phyloP scores from a whole-genome alignment of 1,140 invertebrate species.

The Neodiprion lecontei region DNA sequence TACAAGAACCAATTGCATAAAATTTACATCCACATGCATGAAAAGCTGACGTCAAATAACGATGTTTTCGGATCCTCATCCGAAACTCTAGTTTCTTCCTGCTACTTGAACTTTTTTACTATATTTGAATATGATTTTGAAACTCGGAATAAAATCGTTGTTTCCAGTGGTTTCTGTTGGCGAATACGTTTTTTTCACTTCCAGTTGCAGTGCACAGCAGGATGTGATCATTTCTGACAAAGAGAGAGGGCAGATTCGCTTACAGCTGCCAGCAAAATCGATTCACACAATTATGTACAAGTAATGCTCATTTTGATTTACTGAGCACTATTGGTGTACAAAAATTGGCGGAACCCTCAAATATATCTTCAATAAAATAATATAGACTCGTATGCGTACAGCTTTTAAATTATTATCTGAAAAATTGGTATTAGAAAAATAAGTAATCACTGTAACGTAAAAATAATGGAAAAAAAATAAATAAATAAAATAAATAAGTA shows the following conservation, averaged over 20 bases:
- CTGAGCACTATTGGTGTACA: no score
- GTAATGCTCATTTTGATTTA: neutral
- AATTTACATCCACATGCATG: neutral
- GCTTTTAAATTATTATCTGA: no score
- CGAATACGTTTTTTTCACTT: neutral
- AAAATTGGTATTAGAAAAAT: no score
- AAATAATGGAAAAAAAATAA: no score
- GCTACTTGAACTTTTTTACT: neutral
- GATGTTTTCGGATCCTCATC: neutral
- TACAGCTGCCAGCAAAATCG: conserved; percentile 24
- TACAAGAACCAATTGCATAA: no score
- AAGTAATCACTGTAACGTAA: no score
- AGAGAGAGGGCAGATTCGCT: conserved; percentile 19
- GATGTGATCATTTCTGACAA: conserved; percentile 27
- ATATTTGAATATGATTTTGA: neutral
- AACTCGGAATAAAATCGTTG: neutral
- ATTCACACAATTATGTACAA: conserved; percentile 37
- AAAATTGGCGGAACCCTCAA: no score
- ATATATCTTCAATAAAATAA: no score
- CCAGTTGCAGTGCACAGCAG: neutral
- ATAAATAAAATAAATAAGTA: no score
- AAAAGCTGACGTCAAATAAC: neutral
- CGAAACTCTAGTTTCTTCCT: neutral
- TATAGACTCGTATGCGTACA: no score
- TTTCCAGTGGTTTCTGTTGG: neutral